These are phyloP conservation scores for Odontamblyopus rebecca DNA, from an alignment of 2,797 vertebrate species.

Conservation along the genomic window DNA sequence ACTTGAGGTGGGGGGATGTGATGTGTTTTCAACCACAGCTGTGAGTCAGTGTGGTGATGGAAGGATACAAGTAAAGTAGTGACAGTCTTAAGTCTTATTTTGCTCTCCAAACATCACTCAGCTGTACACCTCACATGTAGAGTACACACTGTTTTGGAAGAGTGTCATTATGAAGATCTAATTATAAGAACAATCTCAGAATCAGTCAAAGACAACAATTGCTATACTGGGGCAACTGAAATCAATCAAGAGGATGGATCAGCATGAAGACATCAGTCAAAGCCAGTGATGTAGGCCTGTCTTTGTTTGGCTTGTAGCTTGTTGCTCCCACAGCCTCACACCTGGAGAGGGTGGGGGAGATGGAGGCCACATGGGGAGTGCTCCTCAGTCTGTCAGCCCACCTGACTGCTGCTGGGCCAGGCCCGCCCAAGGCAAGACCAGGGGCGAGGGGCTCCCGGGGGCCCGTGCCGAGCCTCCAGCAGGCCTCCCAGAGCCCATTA, in stretches of 20 bases:
- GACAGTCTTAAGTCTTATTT: background rate
- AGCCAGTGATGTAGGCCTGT: conserved; percentile 16
- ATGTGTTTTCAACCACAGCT: background rate
- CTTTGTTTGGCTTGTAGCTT: conserved; percentile 67
- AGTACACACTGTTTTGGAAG: background rate
- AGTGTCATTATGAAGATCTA: too few relatives aligned
- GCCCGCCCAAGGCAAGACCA: conserved; percentile 87
- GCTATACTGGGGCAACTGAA: background rate
- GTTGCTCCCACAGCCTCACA: conserved; percentile 67
- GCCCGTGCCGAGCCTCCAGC: conserved; percentile 76
- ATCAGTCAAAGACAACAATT: background rate
- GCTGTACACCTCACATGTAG: background rate
- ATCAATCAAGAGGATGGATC: background rate
- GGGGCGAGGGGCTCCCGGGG: conserved; percentile 85
- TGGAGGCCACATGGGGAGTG: conserved; percentile 65
- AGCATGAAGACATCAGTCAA: conserved; percentile 19
- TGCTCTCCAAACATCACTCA: background rate
- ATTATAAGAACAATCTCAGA: too few relatives aligned
- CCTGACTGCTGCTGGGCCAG: conserved; percentile 79
- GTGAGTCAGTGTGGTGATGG: conserved; percentile 1
- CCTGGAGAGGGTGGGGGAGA: conserved; percentile 61
- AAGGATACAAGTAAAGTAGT: background rate
- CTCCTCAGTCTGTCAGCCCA: conserved; percentile 79
- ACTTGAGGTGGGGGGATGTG: background rate
- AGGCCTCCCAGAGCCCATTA: conserved; percentile 83